Evolutionary conservation across 1,140 invertebrate genomes (phyloP), one percentile per base, ranked within the genome.

Genomic region (Hesperophylax magnus): DNA sequence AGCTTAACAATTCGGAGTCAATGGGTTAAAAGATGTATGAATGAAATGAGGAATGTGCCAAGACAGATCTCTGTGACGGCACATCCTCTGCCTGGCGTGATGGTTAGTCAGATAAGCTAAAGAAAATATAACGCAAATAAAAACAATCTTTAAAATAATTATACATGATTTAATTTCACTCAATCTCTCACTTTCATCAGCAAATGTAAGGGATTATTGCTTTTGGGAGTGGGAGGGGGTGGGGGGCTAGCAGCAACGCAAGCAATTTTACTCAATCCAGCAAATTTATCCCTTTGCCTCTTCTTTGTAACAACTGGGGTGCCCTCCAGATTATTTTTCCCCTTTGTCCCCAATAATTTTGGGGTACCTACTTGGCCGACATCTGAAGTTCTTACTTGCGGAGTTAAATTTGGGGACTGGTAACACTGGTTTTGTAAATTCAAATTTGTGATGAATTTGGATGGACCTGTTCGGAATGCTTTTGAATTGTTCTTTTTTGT

Each of bases 261-360:
- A n/a, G 78, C 78, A 31, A 65, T 24, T 31, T 80, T 80, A 20
- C 58, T 63, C 14, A 80, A 39, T 8, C 78, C 78, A 2, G 78
- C 78, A 65, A 80, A 80, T 18, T 65, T 80, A 31, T 80, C 78
- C n/a, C 78, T 15, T 54, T 80, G 69, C 22, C 60, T 80, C 24
- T 47, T 80, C 24, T 47, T 75, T 65, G 61, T 75, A 5, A 47
- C 11, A 61, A 61, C 18, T 15, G 75, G 58, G 20, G 54, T 77
- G 9, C 24, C 18, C n/a, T 72, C 39, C 9, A 18, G n/a, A 31
- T 31, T 31, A n/a, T 67, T 67, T 67, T 47, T 47, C 11, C 63
- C 27, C 3, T 61, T 61, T 24, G 24, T 11, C 14, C 15, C 69
- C 6, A 7, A 18, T 22, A 53, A 18, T 54, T 22, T 52, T 22